These are phyloP conservation scores for Eueremaeus valkanovi DNA, from an alignment of 2,888 invertebrate genomes.

Conservation along the genomic window DNA sequence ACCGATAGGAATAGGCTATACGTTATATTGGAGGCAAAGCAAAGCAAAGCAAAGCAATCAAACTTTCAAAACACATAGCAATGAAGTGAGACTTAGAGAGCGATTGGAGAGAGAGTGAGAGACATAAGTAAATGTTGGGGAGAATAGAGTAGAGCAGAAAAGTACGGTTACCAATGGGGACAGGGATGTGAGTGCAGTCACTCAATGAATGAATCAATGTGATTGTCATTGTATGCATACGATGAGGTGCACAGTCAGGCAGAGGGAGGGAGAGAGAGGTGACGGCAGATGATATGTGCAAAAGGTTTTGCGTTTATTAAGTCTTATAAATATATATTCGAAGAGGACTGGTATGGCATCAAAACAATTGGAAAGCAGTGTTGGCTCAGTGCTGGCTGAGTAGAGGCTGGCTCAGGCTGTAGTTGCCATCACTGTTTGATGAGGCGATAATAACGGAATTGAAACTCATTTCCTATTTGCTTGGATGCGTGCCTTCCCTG, in stretches of 20 bases:
- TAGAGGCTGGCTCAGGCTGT: too few species aligned
- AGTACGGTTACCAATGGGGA: too few species aligned
- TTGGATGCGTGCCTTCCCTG: constrained; percentile 29
- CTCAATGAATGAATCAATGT: too few species aligned
- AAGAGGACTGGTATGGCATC: not conserved
- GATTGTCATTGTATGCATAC: too few species aligned
- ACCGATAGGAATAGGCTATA: not conserved
- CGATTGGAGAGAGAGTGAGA: too few species aligned
- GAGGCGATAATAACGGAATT: constrained; percentile 34
- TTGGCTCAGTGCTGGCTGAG: not conserved
- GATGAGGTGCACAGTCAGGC: not conserved
- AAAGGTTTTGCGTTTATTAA: constrained; percentile 2
- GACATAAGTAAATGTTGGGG: too few species aligned
- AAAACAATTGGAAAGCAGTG: too few species aligned
- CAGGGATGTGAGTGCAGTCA: too few species aligned
- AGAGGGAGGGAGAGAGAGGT: constrained; percentile 8
- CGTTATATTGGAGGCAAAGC: not conserved
- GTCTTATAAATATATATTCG: not conserved
- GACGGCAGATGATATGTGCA: not conserved
- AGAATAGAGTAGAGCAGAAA: too few species aligned
- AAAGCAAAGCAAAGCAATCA: not conserved
- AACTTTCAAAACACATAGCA: too few species aligned
- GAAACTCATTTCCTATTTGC: constrained; percentile 22
- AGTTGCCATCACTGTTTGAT: constrained; percentile 28
- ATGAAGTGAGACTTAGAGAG: too few species aligned